Evolutionary conservation across 2,797 vertebrate genomes (phyloP).

Genomic region (Chloroceryle amazona): DNA sequence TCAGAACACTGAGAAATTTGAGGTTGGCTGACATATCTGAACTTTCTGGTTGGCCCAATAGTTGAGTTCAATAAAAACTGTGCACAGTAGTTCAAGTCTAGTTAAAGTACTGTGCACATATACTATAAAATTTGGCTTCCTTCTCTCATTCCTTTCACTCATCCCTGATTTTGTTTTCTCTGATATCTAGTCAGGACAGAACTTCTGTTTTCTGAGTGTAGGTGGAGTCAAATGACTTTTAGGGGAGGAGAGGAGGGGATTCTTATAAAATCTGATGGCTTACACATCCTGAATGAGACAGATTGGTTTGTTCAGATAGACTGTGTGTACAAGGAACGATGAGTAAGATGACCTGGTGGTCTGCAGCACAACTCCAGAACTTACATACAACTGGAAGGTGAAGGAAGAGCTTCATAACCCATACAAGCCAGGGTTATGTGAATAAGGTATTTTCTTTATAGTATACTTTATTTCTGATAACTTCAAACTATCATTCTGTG

Average conservation of each 20-base stretch:
- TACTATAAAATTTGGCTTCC: not conserved
- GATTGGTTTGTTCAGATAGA: not conserved
- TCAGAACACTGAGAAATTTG: not conserved
- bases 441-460: slow-evolving; percentile 48
- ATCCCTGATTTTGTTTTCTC: slow-evolving; percentile 6
- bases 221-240: slow-evolving; percentile 47
- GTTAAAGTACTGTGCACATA: not conserved
- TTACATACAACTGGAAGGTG: not conserved
- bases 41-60: not conserved
- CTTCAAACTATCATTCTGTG: not conserved
- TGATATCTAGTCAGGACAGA: not conserved
- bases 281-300: not conserved
- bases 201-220: slow-evolving; percentile 5
- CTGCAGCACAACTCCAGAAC: not conserved
- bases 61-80: not conserved
- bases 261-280: not conserved
- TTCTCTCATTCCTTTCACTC: not conserved
- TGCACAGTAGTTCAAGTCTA: not conserved
- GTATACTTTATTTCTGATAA: not conserved
- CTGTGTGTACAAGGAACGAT: not conserved
- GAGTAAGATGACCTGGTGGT: not conserved
- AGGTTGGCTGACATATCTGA: not conserved
- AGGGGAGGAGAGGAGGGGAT: not conserved
- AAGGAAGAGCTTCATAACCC: not conserved
- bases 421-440: not conserved